Percentiles rank a stretch among this genome's conserved stretches.
Conservation (phyloP, 2,797 vertebrate species). For the Alcedo atthis region DNA sequence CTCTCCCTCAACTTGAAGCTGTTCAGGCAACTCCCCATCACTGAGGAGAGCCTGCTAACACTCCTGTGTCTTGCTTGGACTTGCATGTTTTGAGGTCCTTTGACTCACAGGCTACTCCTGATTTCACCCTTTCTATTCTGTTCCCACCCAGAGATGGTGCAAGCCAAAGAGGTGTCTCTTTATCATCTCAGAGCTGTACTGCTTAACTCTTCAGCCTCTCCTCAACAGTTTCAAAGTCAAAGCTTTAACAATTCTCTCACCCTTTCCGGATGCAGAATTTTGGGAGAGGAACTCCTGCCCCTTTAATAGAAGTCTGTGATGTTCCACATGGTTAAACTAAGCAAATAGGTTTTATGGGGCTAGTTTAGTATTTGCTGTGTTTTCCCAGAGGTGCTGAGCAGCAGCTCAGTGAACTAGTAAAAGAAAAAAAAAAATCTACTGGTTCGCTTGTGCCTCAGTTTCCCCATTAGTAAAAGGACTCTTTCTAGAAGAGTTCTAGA, state of each 20-base stretch:
- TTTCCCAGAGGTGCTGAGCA: neutral
- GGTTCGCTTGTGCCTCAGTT: neutral
- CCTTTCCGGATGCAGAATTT: neutral
- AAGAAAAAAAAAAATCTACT: neutral
- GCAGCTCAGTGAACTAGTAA: neutral
- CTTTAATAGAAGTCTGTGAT: neutral
- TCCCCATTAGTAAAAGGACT: neutral
- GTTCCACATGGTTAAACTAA: neutral
- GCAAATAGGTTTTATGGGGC: neutral
- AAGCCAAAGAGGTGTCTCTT: neutral
- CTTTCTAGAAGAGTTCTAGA: no score
- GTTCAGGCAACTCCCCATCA: neutral
- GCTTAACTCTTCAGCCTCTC: neutral
- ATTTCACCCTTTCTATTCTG: neutral
- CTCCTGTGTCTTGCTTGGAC: neutral
- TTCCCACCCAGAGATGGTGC: neutral
- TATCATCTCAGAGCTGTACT: neutral
- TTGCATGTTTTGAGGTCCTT: neutral
- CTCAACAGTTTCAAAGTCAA: neutral
- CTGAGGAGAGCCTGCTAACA: neutral
- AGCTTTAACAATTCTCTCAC: neutral
- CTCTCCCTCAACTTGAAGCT: neutral
- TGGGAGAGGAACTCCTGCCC: neutral
- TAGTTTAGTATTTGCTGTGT: neutral
- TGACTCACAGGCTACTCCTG: neutral